Evolutionary conservation across 2,888 invertebrate species (phyloP), one percentile per base, ranked within the genome.

Genomic region (Platycheirus albimanus): DNA sequence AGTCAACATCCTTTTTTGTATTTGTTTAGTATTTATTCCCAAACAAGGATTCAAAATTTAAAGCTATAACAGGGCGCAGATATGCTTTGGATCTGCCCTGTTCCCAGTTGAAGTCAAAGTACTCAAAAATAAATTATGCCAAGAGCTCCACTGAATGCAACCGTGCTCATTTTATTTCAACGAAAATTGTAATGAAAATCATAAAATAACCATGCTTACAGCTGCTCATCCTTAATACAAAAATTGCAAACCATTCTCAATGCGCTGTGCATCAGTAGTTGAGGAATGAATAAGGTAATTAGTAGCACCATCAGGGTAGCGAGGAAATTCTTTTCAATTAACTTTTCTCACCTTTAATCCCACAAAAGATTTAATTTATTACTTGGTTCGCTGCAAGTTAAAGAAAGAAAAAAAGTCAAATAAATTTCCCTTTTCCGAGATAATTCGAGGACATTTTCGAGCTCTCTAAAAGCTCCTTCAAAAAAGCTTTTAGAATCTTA

Each of bases 261-360:
- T 19, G n/a, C n/a, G 1, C 4, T 7, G 15, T 15, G 11, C 15
- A 1, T 24, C 3, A 36, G 8, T 1, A 3, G 8, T 41, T 66
- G 19, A 70, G n/a, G n/a, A 56, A 45, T 74, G 67, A 69, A 74
- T 74, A 54, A 54, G 79, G 54, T 79, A 79, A 79, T 79, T 79
- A 79, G 79, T 66, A 66, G 43, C 24, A 47, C 4, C 45, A 45
- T 8, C 19, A 19, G 19, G 2, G 10, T 7, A 66, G 52, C 43
- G 71, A 66, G 54, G 56, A 63, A 79, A 36, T 28, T 36, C 63
- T 79, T 79, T 79, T 74, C 79, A 79, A 79, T 79, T 74, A 74
- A 74, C 74, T 79, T 54, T 56, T 33, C 63, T 54, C 28, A 8
- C 41, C 33, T 58, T 38, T 76, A 63, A 24, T 33, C 20, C 19